Base-by-base conservation (phyloP, 2,113 vertebrate species). In the Larimichthys polyactis region DNA sequence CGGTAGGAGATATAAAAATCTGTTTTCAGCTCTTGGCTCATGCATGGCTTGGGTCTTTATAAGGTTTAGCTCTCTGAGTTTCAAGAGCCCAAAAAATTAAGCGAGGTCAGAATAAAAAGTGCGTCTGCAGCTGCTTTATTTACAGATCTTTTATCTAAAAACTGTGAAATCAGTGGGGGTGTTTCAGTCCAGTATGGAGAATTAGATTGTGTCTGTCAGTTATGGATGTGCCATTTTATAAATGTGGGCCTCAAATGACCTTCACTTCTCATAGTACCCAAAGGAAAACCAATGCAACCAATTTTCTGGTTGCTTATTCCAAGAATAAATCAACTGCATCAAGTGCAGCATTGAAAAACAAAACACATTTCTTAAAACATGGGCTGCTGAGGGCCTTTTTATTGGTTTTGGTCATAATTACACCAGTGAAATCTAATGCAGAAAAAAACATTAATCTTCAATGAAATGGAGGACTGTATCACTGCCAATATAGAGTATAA, bases 141-240 rank as follows among this genome's bases (percentile, higher is more conserved):
- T 86, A 84, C 40, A 79, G 52, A 36, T 54, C 74, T 73, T 70
- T 69, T 20, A 68, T 73, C 40, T 82, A 83, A 68, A 66, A 15
- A 46, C 36, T 75, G 40, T 72, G 52, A 84, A 78, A 62, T 54
- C 44, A 46, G 44, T 14, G 14, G 4, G 12, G 12, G 22, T 83
- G 36, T 82, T 89, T 85, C 69, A 83, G 17, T 86, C 15, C 22
- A 79, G 76, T 77, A 63, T 54, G 3, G 29, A 20, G 44, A 85
- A 87, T 82, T 65, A 17, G 85, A 80, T 74, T 87, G 55, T 75
- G 66, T 75, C 87, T 79, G 29, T 79, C 43, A 74, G 80, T 82
- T 72, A 71, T 29, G 36, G 15, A 29, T 62, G 48, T 32, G 69
- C 51, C 65, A 68, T 55, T 63, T 72, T 24, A 79, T 16, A 49